Conservation (phyloP, 2,888 invertebrate species). For the Augiades crinisus region DNA sequence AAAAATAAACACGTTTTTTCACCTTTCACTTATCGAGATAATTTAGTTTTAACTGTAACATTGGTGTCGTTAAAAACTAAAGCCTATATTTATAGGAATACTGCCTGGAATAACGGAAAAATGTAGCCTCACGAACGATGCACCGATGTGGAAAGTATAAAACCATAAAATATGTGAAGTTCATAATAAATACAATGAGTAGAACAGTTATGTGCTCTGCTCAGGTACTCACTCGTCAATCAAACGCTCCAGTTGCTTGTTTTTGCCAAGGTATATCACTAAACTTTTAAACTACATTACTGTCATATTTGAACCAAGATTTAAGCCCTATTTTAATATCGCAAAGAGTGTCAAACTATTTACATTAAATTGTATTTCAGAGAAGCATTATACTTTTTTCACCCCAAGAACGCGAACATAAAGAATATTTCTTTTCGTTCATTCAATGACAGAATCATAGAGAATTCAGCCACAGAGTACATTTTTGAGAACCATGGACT, state of each 20-base stretch:
- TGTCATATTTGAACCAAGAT: neutral
- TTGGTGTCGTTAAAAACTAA: neutral
- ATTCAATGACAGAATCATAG: too few species aligned
- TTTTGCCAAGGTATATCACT: neutral
- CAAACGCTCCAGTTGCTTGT: neutral
- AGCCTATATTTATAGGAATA: too few species aligned
- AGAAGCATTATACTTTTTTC: too few species aligned
- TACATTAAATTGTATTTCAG: too few species aligned
- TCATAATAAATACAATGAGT: neutral
- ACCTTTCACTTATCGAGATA: conserved; percentile 12
- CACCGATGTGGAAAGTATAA: conserved; percentile 18
- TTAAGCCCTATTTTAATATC: too few species aligned
- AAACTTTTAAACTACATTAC: neutral
- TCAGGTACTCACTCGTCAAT: conserved; percentile 4
- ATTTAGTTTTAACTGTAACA: neutral
- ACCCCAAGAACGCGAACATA: too few species aligned
- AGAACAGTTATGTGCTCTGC: conserved; percentile 10
- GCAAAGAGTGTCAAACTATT: too few species aligned
- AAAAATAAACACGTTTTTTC: conserved; percentile 16
- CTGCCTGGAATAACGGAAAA: neutral
- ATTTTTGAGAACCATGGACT: too few species aligned
- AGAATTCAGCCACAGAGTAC: too few species aligned
- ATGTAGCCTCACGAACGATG: neutral
- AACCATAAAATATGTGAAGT: neutral
- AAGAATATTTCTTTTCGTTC: too few species aligned